phyloP scores from a whole-genome alignment of 2,113 vertebrate genomes.

The Castor canadensis region DNA sequence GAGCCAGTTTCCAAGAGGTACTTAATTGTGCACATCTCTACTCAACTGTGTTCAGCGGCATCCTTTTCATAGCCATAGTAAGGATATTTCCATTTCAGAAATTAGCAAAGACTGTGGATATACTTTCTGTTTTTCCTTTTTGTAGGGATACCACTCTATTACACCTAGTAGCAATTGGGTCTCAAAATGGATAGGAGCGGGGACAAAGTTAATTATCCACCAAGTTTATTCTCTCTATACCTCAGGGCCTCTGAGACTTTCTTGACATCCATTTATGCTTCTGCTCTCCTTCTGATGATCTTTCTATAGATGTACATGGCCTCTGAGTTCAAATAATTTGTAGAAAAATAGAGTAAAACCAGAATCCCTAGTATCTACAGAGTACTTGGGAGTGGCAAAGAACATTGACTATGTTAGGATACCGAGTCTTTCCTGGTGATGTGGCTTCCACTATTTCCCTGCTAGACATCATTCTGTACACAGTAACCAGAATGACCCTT shows the following conservation, averaged over 20 bases:
- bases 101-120: background rate
- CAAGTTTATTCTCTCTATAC: background rate
- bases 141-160: background rate
- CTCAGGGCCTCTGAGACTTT: background rate
- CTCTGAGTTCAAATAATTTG: background rate
- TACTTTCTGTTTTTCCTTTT: background rate
- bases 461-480: background rate
- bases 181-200: background rate
- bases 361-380: background rate
- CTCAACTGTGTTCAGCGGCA: background rate
- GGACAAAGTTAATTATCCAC: background rate
- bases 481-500: background rate
- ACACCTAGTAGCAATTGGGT: background rate
- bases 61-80: background rate
- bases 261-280: background rate
- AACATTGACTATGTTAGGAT: background rate
- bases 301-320: background rate
- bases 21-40: background rate
- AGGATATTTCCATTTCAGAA: background rate
- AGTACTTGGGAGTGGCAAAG: background rate
- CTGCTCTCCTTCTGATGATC: background rate
- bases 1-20: background rate
- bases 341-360: background rate
- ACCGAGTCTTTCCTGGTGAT: background rate
- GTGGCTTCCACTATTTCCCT: background rate